These are phyloP conservation scores for Drosophila albomicans DNA, from an alignment of 1,140 invertebrate genomes.

Conservation along the genomic window DNA sequence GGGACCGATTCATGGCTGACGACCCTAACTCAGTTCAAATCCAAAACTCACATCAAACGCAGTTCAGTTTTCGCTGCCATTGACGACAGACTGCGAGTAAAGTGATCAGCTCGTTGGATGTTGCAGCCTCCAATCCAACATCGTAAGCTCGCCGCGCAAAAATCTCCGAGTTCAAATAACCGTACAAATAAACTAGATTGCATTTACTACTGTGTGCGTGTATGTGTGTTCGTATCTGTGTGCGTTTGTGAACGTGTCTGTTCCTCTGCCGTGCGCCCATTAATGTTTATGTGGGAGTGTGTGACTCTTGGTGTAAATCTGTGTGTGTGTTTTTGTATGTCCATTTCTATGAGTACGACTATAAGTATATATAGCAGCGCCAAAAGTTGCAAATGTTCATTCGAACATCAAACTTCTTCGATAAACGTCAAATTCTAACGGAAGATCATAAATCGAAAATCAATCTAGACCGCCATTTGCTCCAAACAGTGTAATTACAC, in stretches of 20 bases:
- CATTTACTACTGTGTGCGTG: slow-evolving; percentile 46
- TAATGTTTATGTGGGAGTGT: slow-evolving; percentile 14
- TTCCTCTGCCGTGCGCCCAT: slow-evolving; percentile 4
- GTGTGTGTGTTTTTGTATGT: slow-evolving; percentile 29
- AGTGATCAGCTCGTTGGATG: slow-evolving; percentile 31
- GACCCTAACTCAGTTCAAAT: slow-evolving; percentile 58
- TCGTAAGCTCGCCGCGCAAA: slow-evolving; percentile 52
- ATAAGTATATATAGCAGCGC: slow-evolving; percentile 75
- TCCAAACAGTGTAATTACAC: slow-evolving; percentile 21
- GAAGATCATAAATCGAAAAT: slow-evolving; percentile 28
- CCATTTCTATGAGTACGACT: slow-evolving; percentile 50
- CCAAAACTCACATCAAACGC: slow-evolving; percentile 61
- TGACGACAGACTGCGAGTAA: slow-evolving; percentile 51
- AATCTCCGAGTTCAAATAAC: slow-evolving; percentile 73
- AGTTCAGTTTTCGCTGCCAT: slow-evolving; percentile 65
- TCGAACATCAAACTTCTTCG: slow-evolving; percentile 62
- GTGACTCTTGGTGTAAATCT: not conserved
- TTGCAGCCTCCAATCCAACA: slow-evolving; percentile 31
- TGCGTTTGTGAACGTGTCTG: not conserved
- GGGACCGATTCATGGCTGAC: slow-evolving; percentile 14
- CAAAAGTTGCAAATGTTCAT: slow-evolving; percentile 73
- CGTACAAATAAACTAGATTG: slow-evolving; percentile 78
- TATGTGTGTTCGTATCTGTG: slow-evolving; percentile 23
- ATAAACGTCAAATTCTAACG: slow-evolving; percentile 42
- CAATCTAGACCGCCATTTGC: slow-evolving; percentile 44